Evolutionary conservation across 2,797 vertebrate genomes (phyloP), one percentile per base, ranked within the genome.

Genomic region (Arremon brunneinucha): DNA sequence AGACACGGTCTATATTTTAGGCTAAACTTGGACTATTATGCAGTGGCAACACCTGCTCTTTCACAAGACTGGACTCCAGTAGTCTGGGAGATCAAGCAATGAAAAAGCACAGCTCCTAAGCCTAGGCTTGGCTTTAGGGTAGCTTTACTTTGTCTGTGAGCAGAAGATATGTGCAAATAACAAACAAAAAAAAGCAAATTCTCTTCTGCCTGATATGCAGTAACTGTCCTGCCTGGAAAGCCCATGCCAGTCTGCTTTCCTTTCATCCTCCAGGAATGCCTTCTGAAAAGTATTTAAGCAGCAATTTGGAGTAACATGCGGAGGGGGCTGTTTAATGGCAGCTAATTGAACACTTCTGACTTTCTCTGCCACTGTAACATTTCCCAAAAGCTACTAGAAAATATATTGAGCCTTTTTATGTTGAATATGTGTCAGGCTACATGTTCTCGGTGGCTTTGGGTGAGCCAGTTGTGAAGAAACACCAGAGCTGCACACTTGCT

Each of bases 131-230:
- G 60, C 41, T 93, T 65, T 35, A 72, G 53, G 44, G 8, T 50
- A 11, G 49, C 39, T 76, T 87, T 72, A 12, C 8, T 6, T 1
- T 23, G 23, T 41, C 56, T 57, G n/a, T 69, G 57, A 93, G 68
- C 64, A 64, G 83, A 69, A 85, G 32, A 92, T 95, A 85, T 32
- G 79, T 80, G 77, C 37, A 87, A 84, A 76, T 75, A n/a, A 41
- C 64, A 76, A 70, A 76, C 78, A 6, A 6, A 76, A 92, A 82
- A 89, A 76, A 21, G 37, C 72, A 83, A 76, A 79, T 63, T 70
- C 76, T 56, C 67, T 75, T 57, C 87, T 93, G 68, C 39, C 82
- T 90, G 71, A 89, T 87, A 82, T 93, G 43, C 74, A 82, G 68
- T 67, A 60, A 70, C 41, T 60, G 53, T 53, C 35, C 39, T 69